phyloP scores from a whole-genome alignment of 1,140 invertebrate genomes.

The Hyles vespertilio region DNA sequence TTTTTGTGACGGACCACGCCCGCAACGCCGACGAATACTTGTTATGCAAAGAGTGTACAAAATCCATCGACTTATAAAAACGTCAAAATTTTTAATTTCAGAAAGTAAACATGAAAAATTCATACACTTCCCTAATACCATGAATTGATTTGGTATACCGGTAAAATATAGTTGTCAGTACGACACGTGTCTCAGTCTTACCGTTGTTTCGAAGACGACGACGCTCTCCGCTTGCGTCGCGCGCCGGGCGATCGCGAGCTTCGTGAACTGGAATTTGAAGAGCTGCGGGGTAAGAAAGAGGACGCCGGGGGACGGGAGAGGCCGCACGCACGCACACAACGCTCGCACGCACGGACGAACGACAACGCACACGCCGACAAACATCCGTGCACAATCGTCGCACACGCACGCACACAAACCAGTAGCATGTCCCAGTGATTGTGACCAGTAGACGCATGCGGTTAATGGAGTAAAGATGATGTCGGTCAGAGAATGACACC shows the following conservation, averaged over 20 bases:
- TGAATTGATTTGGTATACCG: neutral
- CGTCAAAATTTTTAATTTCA: too few relatives aligned
- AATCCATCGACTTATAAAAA: too few relatives aligned
- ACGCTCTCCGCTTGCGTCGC: slow-evolving; percentile 57
- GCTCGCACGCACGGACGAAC: slow-evolving; percentile 20
- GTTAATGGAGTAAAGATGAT: slow-evolving; percentile 45
- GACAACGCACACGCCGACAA: neutral
- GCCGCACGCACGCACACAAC: slow-evolving; percentile 26
- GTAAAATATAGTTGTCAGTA: too few relatives aligned
- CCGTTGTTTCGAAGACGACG: slow-evolving; percentile 67
- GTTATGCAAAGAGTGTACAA: too few relatives aligned
- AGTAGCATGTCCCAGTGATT: slow-evolving; percentile 47
- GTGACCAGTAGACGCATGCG: slow-evolving; percentile 43
- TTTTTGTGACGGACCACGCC: too few relatives aligned
- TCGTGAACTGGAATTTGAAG: slow-evolving; percentile 76
- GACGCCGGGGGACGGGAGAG: slow-evolving; percentile 35
- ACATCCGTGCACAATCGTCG: neutral
- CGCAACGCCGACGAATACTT: too few relatives aligned
- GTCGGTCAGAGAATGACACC: slow-evolving; percentile 42
- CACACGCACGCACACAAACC: slow-evolving; percentile 16
- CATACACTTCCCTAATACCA: too few relatives aligned
- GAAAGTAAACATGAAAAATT: too few relatives aligned
- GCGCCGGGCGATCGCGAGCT: slow-evolving; percentile 61
- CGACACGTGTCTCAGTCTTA: slow-evolving; percentile 18
- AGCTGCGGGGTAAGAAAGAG: slow-evolving; percentile 64